phyloP scores from a whole-genome alignment of 2,113 vertebrate genomes.

The Cynoglossus semilaevis region DNA sequence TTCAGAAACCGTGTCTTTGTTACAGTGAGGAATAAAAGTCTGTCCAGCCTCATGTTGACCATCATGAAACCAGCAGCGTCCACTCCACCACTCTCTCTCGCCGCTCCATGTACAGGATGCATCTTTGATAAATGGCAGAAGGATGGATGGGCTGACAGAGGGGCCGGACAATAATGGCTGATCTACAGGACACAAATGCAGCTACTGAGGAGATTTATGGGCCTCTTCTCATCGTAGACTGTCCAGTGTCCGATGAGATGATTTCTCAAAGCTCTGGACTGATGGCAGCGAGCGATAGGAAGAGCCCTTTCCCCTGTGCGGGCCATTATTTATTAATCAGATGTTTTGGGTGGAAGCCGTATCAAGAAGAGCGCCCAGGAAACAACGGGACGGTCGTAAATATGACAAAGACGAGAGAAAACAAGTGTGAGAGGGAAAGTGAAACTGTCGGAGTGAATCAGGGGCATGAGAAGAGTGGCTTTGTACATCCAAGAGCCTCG shows the following conservation, averaged over 20 bases:
- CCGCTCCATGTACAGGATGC: conserved; percentile 77
- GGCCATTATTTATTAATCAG: conserved; percentile 95
- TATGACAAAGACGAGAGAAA: conserved; percentile 30
- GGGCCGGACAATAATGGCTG: conserved; percentile 95
- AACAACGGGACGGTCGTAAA: conserved; percentile 38
- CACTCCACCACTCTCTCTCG: conserved; percentile 20
- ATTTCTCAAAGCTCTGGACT: conserved; percentile 79
- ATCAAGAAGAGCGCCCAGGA: conserved; percentile 72
- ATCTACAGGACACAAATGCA: conserved; percentile 97
- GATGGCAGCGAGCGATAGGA: conserved; percentile 43
- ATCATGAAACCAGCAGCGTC: conserved; percentile 23
- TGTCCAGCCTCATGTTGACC: conserved; percentile 26
- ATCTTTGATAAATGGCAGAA: conserved; percentile 92
- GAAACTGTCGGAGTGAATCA: conserved; percentile 31
- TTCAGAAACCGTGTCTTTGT: neutral
- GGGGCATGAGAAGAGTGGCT: conserved; percentile 48
- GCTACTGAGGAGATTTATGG: conserved; percentile 93
- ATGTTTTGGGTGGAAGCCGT: conserved; percentile 89
- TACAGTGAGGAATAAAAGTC: neutral
- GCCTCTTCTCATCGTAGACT: conserved; percentile 81
- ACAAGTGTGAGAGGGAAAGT: conserved; percentile 26
- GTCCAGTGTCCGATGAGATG: conserved; percentile 91
- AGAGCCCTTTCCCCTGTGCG: conserved; percentile 54
- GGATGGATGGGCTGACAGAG: conserved; percentile 97
- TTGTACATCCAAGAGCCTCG: conserved; percentile 57